These are phyloP conservation scores for Pycnomerus fuliginosus DNA, from an alignment of 2,888 invertebrate genomes.

Conservation along the genomic window DNA sequence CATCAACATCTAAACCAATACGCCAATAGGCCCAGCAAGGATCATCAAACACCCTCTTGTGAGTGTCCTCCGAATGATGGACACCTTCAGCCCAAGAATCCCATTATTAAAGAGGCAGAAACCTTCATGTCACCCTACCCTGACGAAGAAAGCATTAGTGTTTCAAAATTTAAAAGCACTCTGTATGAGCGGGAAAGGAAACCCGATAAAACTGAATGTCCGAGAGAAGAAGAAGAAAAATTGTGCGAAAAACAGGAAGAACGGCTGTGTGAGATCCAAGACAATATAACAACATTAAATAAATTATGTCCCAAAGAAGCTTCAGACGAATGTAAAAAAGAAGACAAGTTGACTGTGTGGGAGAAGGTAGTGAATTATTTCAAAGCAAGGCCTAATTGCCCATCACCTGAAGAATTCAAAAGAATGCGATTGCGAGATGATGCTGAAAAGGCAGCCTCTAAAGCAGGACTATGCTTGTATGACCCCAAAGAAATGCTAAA, in stretches of 20 bases:
- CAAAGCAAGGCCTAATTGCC: constrained; percentile 44
- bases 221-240: constrained; percentile 3
- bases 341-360: constrained; percentile 30
- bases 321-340: not conserved
- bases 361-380: constrained; percentile 42
- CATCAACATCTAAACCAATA: constrained; percentile 4
- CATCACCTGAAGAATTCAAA: constrained; percentile 42
- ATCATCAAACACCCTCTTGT: constrained; percentile 1
- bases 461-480: constrained; percentile 40
- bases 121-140: constrained; percentile 12
- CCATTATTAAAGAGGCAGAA: constrained; percentile 12
- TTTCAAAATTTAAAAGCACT: constrained; percentile 1
- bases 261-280: not conserved
- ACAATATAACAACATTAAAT: not conserved
- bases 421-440: constrained; percentile 36
- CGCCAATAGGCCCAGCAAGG: constrained; percentile 1
- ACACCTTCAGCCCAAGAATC: constrained; percentile 13
- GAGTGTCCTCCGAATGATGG: constrained; percentile 4
- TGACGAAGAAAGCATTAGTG: constrained; percentile 5
- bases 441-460: constrained; percentile 42
- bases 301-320: constrained; percentile 1
- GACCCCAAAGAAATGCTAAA: constrained; percentile 33
- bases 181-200: not conserved
- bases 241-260: not conserved
- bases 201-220: not conserved